Conservation (phyloP, 2,888 invertebrate species). For the Trissolcus japonicus region DNA sequence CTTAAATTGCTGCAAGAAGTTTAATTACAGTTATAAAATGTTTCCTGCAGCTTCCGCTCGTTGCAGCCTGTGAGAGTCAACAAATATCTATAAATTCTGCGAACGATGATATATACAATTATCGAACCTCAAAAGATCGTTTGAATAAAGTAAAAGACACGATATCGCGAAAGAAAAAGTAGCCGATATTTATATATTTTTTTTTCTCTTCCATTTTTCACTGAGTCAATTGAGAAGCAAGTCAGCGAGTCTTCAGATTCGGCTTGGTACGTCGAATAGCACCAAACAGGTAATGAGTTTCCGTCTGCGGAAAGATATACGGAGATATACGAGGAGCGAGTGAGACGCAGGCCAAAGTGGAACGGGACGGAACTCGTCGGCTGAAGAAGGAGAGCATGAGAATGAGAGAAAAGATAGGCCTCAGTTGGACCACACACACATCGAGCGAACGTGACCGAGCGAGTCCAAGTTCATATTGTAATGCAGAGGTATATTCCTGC, state of each 20-base stretch:
- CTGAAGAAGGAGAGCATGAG: conserved; percentile 53
- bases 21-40: conserved; percentile 51
- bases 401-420: conserved; percentile 61
- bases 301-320: conserved; percentile 63
- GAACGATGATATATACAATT: conserved; percentile 11
- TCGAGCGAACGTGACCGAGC: conserved; percentile 74
- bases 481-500: conserved; percentile 70
- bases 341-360: conserved; percentile 48
- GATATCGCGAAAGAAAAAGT: conserved; percentile 29
- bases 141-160: conserved; percentile 9
- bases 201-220: conserved; percentile 19
- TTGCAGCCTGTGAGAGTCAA: conserved; percentile 15
- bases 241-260: conserved; percentile 41
- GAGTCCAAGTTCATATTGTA: conserved; percentile 74
- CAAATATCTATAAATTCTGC: conserved; percentile 31
- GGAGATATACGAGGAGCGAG: conserved; percentile 39
- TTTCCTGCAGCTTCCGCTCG: conserved; percentile 19
- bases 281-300: conserved; percentile 67
- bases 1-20: conserved; percentile 38
- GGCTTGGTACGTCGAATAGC: conserved; percentile 57
- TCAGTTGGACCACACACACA: conserved; percentile 74
- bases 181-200: no score
- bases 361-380: conserved; percentile 51
- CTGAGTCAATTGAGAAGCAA: conserved; percentile 33
- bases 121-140: conserved; percentile 10